Base-by-base conservation (phyloP, 2,113 vertebrate genomes). In the Lamprologus sp. region DNA sequence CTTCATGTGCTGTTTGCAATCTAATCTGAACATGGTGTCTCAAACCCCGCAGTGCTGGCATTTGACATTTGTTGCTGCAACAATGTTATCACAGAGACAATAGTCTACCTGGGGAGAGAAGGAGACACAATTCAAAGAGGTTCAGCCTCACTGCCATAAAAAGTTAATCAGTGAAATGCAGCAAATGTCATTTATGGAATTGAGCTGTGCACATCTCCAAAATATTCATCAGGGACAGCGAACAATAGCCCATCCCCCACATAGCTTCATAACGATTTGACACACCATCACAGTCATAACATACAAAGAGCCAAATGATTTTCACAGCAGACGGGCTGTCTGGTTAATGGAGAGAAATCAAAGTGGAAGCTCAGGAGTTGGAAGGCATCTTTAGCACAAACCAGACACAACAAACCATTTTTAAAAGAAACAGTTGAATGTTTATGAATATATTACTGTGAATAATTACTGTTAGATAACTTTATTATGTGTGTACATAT, bases 11-110 rank as follows among this genome's bases (percentile, higher is more conserved):
- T 4, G 4, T 88, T 65, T n/a, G 10, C n/a, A 49, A 53, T 84
- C 58, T 65, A 35, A 56, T 37, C 84, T 68, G 80, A 42, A 37
- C 26, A 37, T 87, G 51, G 37, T 42, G n/a, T 60, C 81, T 80
- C n/a, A 65, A 83, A 70, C 42, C 68, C 83, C 15, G 8, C 79
- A 63, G 77, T 54, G 85, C 55, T 87, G 88, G 87, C 79, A 90
- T 87, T 88, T 90, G 88, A 88, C 79, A 90, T 87, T 88, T 90
- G 23, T 79, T 12, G 5, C 37, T 56, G 65, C 40, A 89, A 49
- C 79, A 73, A 11, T 37, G 26, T 81, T 82, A 58, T 79, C 60
- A 49, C 37, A 73, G 53, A 83, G n/a, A 81, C 53, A 80, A 75
- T 80, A 65, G 54, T 31, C 63, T 81, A 80, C 89, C 82, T 84